Percentiles rank a stretch among this genome's conserved stretches.
phyloP scores from a whole-genome alignment of 1,140 invertebrate species.

The Anagrus nilaparvatae region DNA sequence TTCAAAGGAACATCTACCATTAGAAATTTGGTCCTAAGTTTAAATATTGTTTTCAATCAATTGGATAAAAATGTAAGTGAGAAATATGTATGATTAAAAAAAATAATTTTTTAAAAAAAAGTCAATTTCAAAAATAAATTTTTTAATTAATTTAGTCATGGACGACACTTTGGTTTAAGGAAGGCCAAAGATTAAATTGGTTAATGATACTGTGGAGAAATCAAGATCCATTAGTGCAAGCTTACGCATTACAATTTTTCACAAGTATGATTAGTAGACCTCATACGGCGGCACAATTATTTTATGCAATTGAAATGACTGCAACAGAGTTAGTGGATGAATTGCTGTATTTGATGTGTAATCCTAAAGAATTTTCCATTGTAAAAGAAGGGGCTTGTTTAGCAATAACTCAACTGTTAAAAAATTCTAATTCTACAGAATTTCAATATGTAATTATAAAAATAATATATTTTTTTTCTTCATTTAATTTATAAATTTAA shows the following conservation, averaged over 20 bases:
- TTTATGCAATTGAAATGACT: constrained; percentile 27
- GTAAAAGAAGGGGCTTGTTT: constrained; percentile 33
- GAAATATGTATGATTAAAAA: background rate
- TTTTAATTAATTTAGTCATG: constrained; percentile 22
- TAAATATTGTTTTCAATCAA: constrained; percentile 44
- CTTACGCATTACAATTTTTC: constrained; percentile 41
- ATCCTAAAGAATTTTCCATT: constrained; percentile 28
- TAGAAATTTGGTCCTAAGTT: constrained; percentile 39
- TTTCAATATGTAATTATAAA: constrained; percentile 25
- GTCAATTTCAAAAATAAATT: too few species aligned
- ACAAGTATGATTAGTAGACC: constrained; percentile 33
- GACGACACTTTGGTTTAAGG: constrained; percentile 31
- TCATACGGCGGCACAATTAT: constrained; percentile 31
- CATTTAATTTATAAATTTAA: too few species aligned
- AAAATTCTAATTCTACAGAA: constrained; percentile 23
- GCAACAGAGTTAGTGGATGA: constrained; percentile 27
- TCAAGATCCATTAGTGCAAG: constrained; percentile 42
- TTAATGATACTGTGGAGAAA: constrained; percentile 39
- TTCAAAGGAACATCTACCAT: constrained; percentile 48
- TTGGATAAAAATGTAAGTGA: constrained; percentile 31
- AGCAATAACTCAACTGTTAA: constrained; percentile 27
- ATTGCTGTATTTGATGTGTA: constrained; percentile 23
- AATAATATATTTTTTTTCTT: too few species aligned
- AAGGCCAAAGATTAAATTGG: constrained; percentile 30
- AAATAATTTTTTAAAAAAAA: too few species aligned